Conservation (phyloP, 1,140 invertebrate species). For the Caerostris extrusa region DNA sequence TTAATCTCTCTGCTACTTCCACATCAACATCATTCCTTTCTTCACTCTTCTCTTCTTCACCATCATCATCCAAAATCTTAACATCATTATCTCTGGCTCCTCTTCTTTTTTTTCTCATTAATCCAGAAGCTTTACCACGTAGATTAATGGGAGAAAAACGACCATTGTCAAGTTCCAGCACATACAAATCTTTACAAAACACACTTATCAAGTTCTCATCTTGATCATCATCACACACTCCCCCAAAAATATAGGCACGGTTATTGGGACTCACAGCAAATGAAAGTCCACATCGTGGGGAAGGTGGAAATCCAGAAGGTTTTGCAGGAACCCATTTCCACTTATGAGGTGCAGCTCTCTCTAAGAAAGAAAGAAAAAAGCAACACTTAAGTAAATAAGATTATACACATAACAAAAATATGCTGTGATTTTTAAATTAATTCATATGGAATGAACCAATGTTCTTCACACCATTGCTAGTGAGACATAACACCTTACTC, state of each 20-base stretch:
- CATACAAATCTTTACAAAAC: constrained; percentile 91
- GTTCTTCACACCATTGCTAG: too few species aligned
- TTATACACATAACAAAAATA: too few species aligned
- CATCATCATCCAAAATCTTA: constrained; percentile 81
- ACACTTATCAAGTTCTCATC: constrained; percentile 87
- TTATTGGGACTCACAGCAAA: constrained; percentile 83
- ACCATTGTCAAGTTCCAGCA: constrained; percentile 89
- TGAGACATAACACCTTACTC: too few species aligned
- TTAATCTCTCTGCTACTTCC: neutral
- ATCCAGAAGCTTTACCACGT: constrained; percentile 78
- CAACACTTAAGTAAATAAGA: neutral
- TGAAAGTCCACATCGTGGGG: constrained; percentile 87
- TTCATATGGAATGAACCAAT: too few species aligned
- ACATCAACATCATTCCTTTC: neutral
- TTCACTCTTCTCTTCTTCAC: constrained; percentile 78
- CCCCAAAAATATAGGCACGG: constrained; percentile 89
- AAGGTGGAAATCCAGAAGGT: constrained; percentile 86
- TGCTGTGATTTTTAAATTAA: too few species aligned
- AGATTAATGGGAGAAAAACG: constrained; percentile 85
- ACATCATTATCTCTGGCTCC: constrained; percentile 80
- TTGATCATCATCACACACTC: constrained; percentile 91
- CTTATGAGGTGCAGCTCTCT: constrained; percentile 81
- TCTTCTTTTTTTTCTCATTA: constrained; percentile 79
- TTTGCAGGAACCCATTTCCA: constrained; percentile 90
- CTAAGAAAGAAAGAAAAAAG: constrained; percentile 9